Conservation (phyloP, 2,113 vertebrate genomes). For the Chaenogobius annularis region DNA sequence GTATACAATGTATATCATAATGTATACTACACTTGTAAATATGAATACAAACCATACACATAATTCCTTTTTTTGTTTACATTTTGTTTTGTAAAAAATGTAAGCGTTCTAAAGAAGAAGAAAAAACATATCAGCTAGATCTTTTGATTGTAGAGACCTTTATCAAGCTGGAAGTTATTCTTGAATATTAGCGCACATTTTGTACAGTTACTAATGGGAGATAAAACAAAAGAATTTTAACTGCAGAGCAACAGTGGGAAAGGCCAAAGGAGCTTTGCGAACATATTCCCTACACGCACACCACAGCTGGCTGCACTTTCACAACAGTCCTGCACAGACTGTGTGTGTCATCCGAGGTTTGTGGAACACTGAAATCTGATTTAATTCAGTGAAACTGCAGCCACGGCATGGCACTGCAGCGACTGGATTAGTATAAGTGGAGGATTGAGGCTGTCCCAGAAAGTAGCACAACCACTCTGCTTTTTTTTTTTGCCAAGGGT, state of each 20-base stretch:
- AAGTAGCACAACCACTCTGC: conserved; percentile 46
- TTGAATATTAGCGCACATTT: neutral
- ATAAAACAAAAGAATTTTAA: neutral
- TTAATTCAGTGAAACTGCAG: conserved; percentile 53
- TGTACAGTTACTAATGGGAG: neutral
- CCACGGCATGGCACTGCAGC: conserved; percentile 46
- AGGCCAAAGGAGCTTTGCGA: conserved; percentile 50
- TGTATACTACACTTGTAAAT: too few relatives aligned
- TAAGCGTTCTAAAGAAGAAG: neutral
- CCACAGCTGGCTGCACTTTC: conserved; percentile 72
- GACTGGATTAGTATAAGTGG: conserved; percentile 61
- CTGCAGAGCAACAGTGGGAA: conserved; percentile 30
- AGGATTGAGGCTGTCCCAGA: conserved; percentile 70
- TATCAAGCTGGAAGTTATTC: neutral
- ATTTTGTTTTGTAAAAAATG: too few relatives aligned
- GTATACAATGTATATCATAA: neutral
- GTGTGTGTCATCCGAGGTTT: conserved; percentile 55
- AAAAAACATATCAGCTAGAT: neutral
- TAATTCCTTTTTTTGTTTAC: neutral
- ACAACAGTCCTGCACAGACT: conserved; percentile 60
- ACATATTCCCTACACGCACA: conserved; percentile 63
- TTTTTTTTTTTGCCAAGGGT: neutral
- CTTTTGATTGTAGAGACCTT: neutral
- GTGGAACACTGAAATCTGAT: conserved; percentile 66
- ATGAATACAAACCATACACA: too few relatives aligned